Evolutionary conservation across 1,140 invertebrate genomes (phyloP), one percentile per base, ranked within the genome.

Genomic region (Tyrophagus putrescentiae): DNA sequence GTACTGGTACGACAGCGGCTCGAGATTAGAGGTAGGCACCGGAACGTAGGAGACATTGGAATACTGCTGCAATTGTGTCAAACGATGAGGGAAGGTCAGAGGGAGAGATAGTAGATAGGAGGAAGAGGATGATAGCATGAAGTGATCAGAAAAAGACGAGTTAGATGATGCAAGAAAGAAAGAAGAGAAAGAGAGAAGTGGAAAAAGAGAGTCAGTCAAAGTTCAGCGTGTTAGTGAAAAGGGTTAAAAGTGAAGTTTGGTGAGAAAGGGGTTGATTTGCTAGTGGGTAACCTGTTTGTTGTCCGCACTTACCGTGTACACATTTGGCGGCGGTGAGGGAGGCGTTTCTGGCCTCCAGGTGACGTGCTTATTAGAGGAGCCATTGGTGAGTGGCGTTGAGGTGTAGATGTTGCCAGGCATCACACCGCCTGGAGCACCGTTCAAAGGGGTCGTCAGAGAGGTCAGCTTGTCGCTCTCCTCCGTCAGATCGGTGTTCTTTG

Each of bases 271-370:
- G 23, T 6, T 16, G 6, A 31, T n/a, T n/a, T n/a, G n/a, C n/a
- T n/a, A n/a, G n/a, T n/a, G n/a, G n/a, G n/a, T n/a, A n/a, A n/a
- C n/a, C n/a, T n/a, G n/a, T n/a, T n/a, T n/a, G n/a, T n/a, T n/a
- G n/a, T n/a, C n/a, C n/a, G 21, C n/a, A 54, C 52, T 32, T 54
- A 54, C 52, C 52, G 52, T 54, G 27, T 54, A 54, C 32, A 54
- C 25, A 54, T 54, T 54, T 54, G 50, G 50, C 6, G 50, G 7
- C 7, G 52, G 52, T 32, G 52, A 54, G n/a, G 52, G 52, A 3
- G 52, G 52, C 27, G 52, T 54, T 32, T 54, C 52, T 31, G 52
- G 52, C 11, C 52, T 13, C 52, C 52, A 54, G 32, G 52, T 54
- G 13, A 54, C 52, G 27, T 54, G 52, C 39, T 54, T 54, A 33